These are phyloP conservation scores for Palythoa grandiflora DNA, from an alignment of 92 coral and sea anemone genomes.

Conservation along the genomic window DNA sequence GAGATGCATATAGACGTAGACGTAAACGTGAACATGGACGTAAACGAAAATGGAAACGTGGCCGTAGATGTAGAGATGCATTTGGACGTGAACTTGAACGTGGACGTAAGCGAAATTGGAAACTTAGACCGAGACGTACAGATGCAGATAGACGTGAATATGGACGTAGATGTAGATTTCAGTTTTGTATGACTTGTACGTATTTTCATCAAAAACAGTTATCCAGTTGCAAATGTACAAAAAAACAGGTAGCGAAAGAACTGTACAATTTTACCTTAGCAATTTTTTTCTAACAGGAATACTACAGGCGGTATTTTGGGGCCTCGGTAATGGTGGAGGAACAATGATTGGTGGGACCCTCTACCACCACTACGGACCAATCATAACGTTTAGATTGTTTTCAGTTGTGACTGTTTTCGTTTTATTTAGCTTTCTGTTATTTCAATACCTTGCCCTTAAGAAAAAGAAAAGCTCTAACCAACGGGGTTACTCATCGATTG, in stretches of 20 bases:
- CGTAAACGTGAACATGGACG: background rate
- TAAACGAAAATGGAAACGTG: background rate
- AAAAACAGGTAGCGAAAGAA: background rate
- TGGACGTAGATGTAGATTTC: background rate
- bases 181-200: background rate
- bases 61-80: background rate
- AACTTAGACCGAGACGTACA: background rate
- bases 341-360: constrained; percentile 78
- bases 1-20: background rate
- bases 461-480: background rate
- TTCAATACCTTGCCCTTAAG: constrained; percentile 14
- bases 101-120: background rate
- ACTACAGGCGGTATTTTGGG: constrained; percentile 81
- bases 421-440: constrained; percentile 28
- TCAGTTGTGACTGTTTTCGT: constrained; percentile 51
- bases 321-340: constrained; percentile 78
- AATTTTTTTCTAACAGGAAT: constrained; percentile 48
- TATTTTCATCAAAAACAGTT: background rate
- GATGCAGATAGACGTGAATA: background rate
- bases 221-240: background rate
- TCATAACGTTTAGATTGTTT: constrained; percentile 58
- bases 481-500: background rate
- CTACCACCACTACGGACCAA: constrained; percentile 63
- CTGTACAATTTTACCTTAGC: background rate
- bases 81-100: background rate